These are phyloP conservation scores for Salpingus planirostris DNA, from an alignment of 2,888 invertebrate genomes.

Conservation along the genomic window DNA sequence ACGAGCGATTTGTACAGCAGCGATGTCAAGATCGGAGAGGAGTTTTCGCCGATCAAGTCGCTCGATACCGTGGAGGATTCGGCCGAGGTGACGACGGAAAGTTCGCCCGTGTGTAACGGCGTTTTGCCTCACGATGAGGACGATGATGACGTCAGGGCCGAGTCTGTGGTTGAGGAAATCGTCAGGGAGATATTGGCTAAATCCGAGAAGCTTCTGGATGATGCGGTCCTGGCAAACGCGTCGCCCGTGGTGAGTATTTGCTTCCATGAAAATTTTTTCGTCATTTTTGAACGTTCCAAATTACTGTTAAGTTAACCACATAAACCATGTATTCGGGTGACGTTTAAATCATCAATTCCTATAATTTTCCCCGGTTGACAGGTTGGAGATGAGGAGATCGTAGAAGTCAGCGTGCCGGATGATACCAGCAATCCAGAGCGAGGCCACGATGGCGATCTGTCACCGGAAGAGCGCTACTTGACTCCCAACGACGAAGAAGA, in stretches of 20 bases:
- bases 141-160: slow-evolving; percentile 31
- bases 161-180: slow-evolving; percentile 45
- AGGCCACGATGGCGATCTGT: too few relatives aligned
- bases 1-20: slow-evolving; percentile 54
- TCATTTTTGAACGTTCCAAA: too few relatives aligned
- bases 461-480: too few relatives aligned
- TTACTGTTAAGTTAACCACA: too few relatives aligned
- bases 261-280: too few relatives aligned
- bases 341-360: too few relatives aligned
- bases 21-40: slow-evolving; percentile 53
- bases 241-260: slow-evolving; percentile 39
- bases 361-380: too few relatives aligned
- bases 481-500: too few relatives aligned
- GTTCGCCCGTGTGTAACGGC: slow-evolving; percentile 38
- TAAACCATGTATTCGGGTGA: too few relatives aligned
- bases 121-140: slow-evolving; percentile 35
- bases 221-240: too few relatives aligned
- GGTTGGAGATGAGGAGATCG: slow-evolving; percentile 47
- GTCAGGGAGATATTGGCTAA: slow-evolving; percentile 45
- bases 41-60: slow-evolving; percentile 42
- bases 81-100: slow-evolving; percentile 12
- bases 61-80: slow-evolving; percentile 28
- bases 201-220: slow-evolving; percentile 45
- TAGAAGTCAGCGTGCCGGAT: slow-evolving; percentile 8
- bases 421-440: too few relatives aligned